Evolutionary conservation across 2,888 invertebrate genomes (phyloP).

Genomic region (Sesia apiformis): DNA sequence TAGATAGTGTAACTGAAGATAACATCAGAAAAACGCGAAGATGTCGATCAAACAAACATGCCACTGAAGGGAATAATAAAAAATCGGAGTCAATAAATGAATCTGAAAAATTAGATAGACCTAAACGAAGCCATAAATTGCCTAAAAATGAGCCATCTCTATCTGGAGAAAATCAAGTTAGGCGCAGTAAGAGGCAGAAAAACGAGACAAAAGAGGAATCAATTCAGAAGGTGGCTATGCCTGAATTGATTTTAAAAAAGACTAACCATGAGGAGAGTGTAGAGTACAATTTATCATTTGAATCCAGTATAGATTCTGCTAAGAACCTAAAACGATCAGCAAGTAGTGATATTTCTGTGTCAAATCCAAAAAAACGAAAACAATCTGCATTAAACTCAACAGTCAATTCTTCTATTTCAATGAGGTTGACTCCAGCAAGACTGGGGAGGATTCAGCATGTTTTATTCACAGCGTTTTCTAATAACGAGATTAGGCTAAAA

Average conservation of each 20-base stretch:
- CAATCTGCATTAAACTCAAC: background rate
- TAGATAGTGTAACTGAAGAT: too few relatives aligned
- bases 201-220: constrained; percentile 19
- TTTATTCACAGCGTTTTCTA: constrained; percentile 52
- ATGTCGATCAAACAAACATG: background rate
- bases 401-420: constrained; percentile 11
- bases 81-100: too few relatives aligned
- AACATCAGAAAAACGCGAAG: too few relatives aligned
- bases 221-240: constrained; percentile 4
- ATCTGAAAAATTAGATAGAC: background rate
- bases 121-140: background rate
- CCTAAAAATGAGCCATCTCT: background rate
- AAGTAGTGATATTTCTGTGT: constrained; percentile 19
- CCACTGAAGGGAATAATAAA: too few relatives aligned
- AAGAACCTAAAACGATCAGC: constrained; percentile 31
- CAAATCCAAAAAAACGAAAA: constrained; percentile 33
- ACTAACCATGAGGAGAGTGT: constrained; percentile 33
- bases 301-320: constrained; percentile 32
- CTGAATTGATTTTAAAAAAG: constrained; percentile 3
- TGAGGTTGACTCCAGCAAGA: constrained; percentile 30
- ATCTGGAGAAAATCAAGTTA: constrained; percentile 14
- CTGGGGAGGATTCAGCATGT: constrained; percentile 33
- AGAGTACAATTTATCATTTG: constrained; percentile 40
- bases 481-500: constrained; percentile 36
- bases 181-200: constrained; percentile 42